These are phyloP conservation scores for Siderastrea radians DNA, from an alignment of 92 coral and sea anemone genomes.

Conservation along the genomic window DNA sequence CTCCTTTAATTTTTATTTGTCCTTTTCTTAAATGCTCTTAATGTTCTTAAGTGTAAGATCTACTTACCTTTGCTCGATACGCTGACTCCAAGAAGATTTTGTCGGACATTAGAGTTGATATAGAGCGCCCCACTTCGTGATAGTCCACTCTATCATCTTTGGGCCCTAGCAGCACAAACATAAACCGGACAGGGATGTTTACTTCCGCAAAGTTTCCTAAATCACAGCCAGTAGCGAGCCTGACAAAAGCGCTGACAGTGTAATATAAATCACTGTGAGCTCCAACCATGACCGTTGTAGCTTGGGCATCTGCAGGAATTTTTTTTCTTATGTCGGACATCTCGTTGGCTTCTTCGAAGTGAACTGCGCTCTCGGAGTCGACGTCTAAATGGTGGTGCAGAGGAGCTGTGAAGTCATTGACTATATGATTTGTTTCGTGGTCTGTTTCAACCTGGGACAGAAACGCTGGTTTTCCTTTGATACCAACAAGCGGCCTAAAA, in stretches of 20 bases:
- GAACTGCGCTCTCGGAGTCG: background rate
- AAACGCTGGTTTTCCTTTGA: background rate
- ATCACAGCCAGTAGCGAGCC: slow-evolving; percentile 89
- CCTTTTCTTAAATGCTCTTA: too few relatives aligned
- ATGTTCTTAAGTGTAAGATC: too few relatives aligned
- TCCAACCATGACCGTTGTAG: slow-evolving; percentile 96
- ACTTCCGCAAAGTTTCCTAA: slow-evolving; percentile 95
- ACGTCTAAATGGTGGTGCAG: background rate
- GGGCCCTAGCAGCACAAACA: slow-evolving; percentile 92
- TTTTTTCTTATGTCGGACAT: slow-evolving; percentile 71
- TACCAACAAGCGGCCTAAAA: slow-evolving; percentile 28
- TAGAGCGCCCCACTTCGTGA: slow-evolving; percentile 93
- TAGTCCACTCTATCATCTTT: slow-evolving; percentile 68
- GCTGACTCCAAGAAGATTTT: slow-evolving; percentile 87
- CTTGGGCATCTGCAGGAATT: slow-evolving; percentile 88
- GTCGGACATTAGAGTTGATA: slow-evolving; percentile 95
- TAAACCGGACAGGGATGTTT: slow-evolving; percentile 87
- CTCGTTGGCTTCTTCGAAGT: background rate
- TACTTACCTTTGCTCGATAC: slow-evolving; percentile 83
- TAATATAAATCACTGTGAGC: slow-evolving; percentile 69
- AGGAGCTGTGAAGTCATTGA: background rate
- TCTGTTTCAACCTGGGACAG: background rate
- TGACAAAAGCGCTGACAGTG: slow-evolving; percentile 84
- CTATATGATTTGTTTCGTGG: background rate
- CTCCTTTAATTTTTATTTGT: too few relatives aligned